These are phyloP conservation scores for Apamea sordens DNA, from an alignment of 2,888 invertebrate genomes.

Conservation along the genomic window DNA sequence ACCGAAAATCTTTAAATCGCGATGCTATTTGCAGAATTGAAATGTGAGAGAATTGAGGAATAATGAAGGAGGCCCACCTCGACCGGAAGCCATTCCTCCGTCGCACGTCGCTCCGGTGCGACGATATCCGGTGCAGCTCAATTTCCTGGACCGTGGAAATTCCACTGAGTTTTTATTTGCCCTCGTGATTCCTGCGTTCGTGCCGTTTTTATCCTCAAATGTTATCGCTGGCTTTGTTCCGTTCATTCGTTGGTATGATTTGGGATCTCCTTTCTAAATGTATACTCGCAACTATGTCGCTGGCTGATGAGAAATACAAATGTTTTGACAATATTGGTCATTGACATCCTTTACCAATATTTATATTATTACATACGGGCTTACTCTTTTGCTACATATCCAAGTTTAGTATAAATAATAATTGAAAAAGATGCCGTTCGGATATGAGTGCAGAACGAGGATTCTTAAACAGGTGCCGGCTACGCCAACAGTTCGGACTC, in stretches of 20 bases:
- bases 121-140: constrained; percentile 89
- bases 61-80: constrained; percentile 85
- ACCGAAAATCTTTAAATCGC: constrained; percentile 19
- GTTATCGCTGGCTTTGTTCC: constrained; percentile 66
- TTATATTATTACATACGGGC: background rate
- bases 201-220: constrained; percentile 72
- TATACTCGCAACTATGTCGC: constrained; percentile 33
- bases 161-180: constrained; percentile 83
- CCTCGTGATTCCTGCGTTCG: constrained; percentile 77
- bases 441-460: constrained; percentile 81
- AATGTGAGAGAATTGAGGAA: constrained; percentile 78
- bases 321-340: constrained; percentile 27
- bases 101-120: constrained; percentile 87
- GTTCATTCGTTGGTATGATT: constrained; percentile 60
- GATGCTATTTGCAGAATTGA: constrained; percentile 67
- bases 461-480: constrained; percentile 79
- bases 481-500: constrained; percentile 75
- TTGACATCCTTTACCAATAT: constrained; percentile 22
- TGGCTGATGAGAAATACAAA: constrained; percentile 47
- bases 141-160: constrained; percentile 87
- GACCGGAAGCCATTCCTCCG: constrained; percentile 85
- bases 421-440: constrained; percentile 76
- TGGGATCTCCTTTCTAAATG: constrained; percentile 61
- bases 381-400: background rate
- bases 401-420: constrained; percentile 2